phyloP scores from a whole-genome alignment of 2,888 invertebrate genomes.

The Rhorus exstirpatorius region DNA sequence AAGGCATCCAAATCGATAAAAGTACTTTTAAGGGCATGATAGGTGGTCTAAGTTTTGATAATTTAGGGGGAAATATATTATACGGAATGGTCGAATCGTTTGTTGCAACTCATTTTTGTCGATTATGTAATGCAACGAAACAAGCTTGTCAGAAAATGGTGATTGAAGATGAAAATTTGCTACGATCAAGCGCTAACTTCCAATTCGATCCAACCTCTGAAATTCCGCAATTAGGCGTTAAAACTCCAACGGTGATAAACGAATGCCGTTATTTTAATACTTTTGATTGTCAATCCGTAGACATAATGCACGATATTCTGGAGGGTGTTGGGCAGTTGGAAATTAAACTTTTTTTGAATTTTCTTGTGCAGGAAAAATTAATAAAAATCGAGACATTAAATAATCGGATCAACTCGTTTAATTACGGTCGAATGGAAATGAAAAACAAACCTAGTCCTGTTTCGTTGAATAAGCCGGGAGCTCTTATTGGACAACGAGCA shows the following conservation, averaged over 20 bases:
- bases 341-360: slow-evolving; percentile 44
- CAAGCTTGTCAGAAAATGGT: slow-evolving; percentile 34
- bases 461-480: slow-evolving; percentile 30
- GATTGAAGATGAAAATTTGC: slow-evolving; percentile 38
- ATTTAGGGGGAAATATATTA: slow-evolving; percentile 58
- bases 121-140: slow-evolving; percentile 37
- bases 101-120: slow-evolving; percentile 11
- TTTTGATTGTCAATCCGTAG: slow-evolving; percentile 53
- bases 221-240: slow-evolving; percentile 42
- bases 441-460: slow-evolving; percentile 38
- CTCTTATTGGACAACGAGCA: slow-evolving; percentile 44
- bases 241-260: slow-evolving; percentile 44
- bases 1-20: slow-evolving; percentile 1
- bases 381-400: slow-evolving; percentile 46
- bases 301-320: slow-evolving; percentile 33
- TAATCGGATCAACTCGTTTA: slow-evolving; percentile 28
- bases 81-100: slow-evolving; percentile 56
- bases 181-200: slow-evolving; percentile 33
- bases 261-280: slow-evolving; percentile 56
- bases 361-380: slow-evolving; percentile 50
- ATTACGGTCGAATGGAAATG: slow-evolving; percentile 43
- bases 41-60: slow-evolving; percentile 36
- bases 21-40: slow-evolving; percentile 1
- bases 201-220: slow-evolving; percentile 21
- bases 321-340: slow-evolving; percentile 61